These are phyloP conservation scores for Lordiphosa fenestrarum DNA, from an alignment of 2,888 invertebrate genomes.

Conservation along the genomic window DNA sequence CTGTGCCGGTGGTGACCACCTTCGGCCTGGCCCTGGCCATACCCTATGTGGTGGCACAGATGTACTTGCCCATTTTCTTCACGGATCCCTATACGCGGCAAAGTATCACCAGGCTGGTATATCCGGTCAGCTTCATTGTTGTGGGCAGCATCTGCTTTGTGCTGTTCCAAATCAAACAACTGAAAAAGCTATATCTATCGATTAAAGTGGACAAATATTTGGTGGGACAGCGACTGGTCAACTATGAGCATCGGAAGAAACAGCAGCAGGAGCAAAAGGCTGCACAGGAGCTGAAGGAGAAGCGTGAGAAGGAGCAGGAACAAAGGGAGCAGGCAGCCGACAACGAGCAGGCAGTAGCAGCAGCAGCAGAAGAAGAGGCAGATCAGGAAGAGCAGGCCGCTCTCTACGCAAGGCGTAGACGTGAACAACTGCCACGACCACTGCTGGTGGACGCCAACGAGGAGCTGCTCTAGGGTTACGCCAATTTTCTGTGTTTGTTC, in stretches of 20 bases:
- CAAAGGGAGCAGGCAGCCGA: conserved; percentile 14
- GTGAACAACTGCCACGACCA: conserved; percentile 39
- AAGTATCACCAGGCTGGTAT: conserved; percentile 90
- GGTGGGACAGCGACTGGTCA: conserved; percentile 97
- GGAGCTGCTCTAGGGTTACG: conserved; percentile 56
- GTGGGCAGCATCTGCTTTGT: conserved; percentile 86
- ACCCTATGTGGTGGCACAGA: conserved; percentile 95
- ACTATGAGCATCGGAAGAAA: conserved; percentile 93
- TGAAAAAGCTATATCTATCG: conserved; percentile 96
- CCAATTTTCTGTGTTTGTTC: conserved; percentile 41
- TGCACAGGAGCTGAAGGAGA: conserved; percentile 62
- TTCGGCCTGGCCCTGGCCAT: conserved; percentile 94
- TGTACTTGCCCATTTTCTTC: conserved; percentile 86
- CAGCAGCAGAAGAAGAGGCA: conserved; percentile 8
- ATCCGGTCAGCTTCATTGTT: conserved; percentile 91
- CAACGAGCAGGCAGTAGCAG: conserved; percentile 5
- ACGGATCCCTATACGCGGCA: conserved; percentile 85
- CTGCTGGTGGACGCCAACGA: conserved; percentile 42
- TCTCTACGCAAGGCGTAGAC: conserved; percentile 34
- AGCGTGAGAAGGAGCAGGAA: conserved; percentile 43
- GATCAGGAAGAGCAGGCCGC: conserved; percentile 46
- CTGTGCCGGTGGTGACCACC: conserved; percentile 93
- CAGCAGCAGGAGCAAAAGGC: conserved; percentile 78
- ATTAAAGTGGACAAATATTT: conserved; percentile 99
- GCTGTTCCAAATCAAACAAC: conserved; percentile 94